Evolutionary conservation across 2,797 vertebrate genomes (phyloP).

Genomic region (Acanthiza pusilla): DNA sequence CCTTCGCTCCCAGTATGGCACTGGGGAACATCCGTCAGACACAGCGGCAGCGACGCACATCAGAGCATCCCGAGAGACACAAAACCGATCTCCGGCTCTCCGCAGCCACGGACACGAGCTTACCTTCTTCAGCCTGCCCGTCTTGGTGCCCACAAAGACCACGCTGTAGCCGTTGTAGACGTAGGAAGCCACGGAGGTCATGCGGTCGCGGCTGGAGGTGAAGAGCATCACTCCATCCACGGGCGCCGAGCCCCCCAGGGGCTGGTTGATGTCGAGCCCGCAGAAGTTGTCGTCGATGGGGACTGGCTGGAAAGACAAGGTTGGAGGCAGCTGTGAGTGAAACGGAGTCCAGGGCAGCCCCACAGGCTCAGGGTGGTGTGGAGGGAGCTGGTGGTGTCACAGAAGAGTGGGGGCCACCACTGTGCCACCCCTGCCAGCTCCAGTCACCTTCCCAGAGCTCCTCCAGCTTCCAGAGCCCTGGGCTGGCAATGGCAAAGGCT

Average conservation of each 20-base stretch:
- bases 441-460: not conserved
- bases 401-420: not conserved
- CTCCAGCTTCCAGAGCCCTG: not conserved
- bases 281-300: slow-evolving; percentile 98
- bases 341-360: not conserved
- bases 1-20: not conserved
- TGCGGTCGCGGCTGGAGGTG: slow-evolving; percentile 90
- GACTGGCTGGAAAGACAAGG: slow-evolving; percentile 82
- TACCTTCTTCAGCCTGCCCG: slow-evolving; percentile 95
- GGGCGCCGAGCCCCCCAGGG: slow-evolving; percentile 90
- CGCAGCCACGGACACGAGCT: not conserved
- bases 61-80: not conserved
- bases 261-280: slow-evolving; percentile 97
- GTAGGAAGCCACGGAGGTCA: slow-evolving; percentile 93
- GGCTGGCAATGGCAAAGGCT: not conserved
- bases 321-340: not conserved
- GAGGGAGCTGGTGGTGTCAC: rapidly evolving
- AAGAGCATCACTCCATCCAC: slow-evolving; percentile 91
- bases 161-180: slow-evolving; percentile 96
- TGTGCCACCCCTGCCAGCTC: too few species aligned
- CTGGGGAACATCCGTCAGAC: not conserved
- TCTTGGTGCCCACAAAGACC: slow-evolving; percentile 95
- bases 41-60: rapidly evolving
- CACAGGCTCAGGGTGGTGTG: rapidly evolving
- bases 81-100: not conserved